Evolutionary conservation across 2,797 vertebrate species (phyloP).

Genomic region (Cyprinodon diabolis): DNA sequence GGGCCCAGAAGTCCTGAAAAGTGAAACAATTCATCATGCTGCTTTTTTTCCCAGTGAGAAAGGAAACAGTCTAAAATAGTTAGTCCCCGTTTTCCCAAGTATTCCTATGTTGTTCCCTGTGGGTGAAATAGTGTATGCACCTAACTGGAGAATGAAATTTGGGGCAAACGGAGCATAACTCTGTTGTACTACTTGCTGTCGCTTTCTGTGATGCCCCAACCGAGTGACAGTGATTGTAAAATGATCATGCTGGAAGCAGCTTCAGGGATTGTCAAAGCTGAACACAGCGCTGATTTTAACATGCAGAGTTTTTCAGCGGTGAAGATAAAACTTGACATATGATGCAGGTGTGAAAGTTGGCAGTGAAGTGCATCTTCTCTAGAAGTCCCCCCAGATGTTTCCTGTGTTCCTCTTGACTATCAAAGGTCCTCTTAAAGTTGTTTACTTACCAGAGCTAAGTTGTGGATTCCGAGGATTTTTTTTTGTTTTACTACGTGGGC

Average conservation of each 20-base stretch:
- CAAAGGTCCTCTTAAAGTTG: neutral
- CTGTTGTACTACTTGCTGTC: conserved; percentile 12
- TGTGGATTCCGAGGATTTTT: neutral
- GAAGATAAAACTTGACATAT: conserved; percentile 21
- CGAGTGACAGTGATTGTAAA: conserved; percentile 36
- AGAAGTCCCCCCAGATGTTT: neutral
- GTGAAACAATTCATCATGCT: conserved; percentile 21
- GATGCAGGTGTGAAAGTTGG: conserved; percentile 19
- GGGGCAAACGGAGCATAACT: conserved; percentile 61
- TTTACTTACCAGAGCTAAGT: neutral
- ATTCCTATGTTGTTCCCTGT: conserved; percentile 64
- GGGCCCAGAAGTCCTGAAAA: conserved; percentile 37
- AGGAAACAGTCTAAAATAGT: conserved; percentile 48
- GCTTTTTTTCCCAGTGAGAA: conserved; percentile 20
- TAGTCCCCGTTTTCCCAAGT: conserved; percentile 40
- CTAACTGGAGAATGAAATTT: conserved; percentile 68
- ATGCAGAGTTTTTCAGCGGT: conserved; percentile 27
- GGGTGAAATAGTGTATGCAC: conserved; percentile 57
- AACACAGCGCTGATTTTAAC: conserved; percentile 11
- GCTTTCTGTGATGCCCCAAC: conserved; percentile 15
- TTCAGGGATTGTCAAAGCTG: conserved; percentile 22
- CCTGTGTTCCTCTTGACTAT: neutral
- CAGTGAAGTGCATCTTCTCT: neutral
- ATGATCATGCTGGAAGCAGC: conserved; percentile 22
- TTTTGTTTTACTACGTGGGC: too few species aligned